phyloP scores from a whole-genome alignment of 1,140 invertebrate genomes.

The Zaprionus camerounensis region DNA sequence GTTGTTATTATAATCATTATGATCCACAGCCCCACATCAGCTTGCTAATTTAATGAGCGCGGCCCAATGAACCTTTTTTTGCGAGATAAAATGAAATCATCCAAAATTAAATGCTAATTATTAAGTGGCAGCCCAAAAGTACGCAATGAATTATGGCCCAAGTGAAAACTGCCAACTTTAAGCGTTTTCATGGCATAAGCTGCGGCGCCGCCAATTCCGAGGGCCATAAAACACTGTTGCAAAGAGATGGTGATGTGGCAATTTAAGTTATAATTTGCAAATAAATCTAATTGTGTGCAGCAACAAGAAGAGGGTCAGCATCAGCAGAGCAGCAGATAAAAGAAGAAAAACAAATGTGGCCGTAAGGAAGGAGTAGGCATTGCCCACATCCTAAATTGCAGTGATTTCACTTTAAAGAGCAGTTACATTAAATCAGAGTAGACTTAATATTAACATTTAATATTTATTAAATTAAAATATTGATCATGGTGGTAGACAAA shows the following conservation, averaged over 20 bases:
- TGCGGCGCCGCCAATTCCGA: slow-evolving; percentile 30
- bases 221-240: slow-evolving; percentile 45
- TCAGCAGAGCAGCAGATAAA: slow-evolving; percentile 20
- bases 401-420: neutral
- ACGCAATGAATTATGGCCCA: slow-evolving; percentile 65
- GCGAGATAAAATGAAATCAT: slow-evolving; percentile 3
- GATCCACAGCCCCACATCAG: slow-evolving; percentile 54
- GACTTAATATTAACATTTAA: neutral
- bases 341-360: slow-evolving; percentile 3
- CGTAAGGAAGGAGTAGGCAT: neutral
- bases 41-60: slow-evolving; percentile 69
- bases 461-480: neutral
- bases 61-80: slow-evolving; percentile 58
- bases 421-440: neutral
- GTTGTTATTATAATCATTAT: slow-evolving; percentile 36
- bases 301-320: slow-evolving; percentile 39
- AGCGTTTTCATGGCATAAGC: slow-evolving; percentile 64
- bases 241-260: slow-evolving; percentile 45
- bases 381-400: neutral
- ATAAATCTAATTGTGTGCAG: slow-evolving; percentile 72
- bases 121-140: slow-evolving; percentile 50
- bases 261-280: slow-evolving; percentile 72
- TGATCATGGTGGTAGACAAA: too few relatives aligned
- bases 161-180: slow-evolving; percentile 50
- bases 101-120: slow-evolving; percentile 72